Percentiles rank a stretch among this genome's conserved stretches.
These are phyloP conservation scores for Grus americana DNA, from an alignment of 2,113 vertebrate species.

Conservation along the genomic window DNA sequence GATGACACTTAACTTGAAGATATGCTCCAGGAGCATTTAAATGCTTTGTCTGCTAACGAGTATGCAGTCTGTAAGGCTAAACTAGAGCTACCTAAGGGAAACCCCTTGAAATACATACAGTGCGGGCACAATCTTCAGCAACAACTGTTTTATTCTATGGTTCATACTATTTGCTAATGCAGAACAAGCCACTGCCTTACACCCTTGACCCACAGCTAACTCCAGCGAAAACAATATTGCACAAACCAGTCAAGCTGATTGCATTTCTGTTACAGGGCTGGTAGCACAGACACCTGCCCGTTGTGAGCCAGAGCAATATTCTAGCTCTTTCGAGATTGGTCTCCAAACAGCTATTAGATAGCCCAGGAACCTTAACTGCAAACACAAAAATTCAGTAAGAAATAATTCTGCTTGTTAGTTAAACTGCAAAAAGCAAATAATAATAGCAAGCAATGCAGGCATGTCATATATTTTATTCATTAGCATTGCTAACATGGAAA, in stretches of 20 bases:
- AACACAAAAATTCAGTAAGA: background rate
- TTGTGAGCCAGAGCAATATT: background rate
- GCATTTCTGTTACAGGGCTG: background rate
- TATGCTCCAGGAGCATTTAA: background rate
- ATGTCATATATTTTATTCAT: slow-evolving; percentile 35
- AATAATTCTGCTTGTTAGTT: slow-evolving; percentile 14
- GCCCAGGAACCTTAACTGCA: background rate
- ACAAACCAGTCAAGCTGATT: background rate
- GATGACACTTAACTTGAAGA: background rate
- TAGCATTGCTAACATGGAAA: background rate
- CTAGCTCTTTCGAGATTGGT: background rate
- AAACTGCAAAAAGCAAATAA: slow-evolving; percentile 31
- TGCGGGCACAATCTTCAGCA: background rate
- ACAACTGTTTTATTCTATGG: background rate
- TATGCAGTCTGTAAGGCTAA: background rate
- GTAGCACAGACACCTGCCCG: background rate
- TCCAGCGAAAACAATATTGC: background rate
- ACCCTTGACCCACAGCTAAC: background rate
- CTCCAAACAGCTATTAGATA: slow-evolving; percentile 16
- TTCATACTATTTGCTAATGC: background rate
- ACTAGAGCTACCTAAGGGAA: background rate
- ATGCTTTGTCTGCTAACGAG: background rate
- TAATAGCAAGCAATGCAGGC: background rate
- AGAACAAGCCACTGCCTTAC: background rate
- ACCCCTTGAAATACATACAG: background rate